Evolutionary conservation across 2,113 vertebrate species (phyloP), one percentile per base, ranked within the genome.

Genomic region (Emydura subglobosa): DNA sequence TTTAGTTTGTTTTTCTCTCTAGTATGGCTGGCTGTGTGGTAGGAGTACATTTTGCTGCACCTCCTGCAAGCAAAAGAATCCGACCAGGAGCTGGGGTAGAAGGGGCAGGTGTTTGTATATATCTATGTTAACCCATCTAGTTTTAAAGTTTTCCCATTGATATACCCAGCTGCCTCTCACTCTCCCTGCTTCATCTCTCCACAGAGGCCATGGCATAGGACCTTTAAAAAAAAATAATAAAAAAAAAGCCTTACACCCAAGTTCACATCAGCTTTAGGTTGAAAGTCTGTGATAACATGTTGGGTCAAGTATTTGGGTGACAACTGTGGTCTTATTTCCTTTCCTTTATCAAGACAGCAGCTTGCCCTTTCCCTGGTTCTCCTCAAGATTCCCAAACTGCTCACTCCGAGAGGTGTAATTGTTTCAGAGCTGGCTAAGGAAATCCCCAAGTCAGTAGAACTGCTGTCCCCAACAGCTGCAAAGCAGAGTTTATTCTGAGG

Each of bases 391-490:
- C 47, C 59, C 94, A 65, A 47, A 4, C 68, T 65, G 9, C 83
- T 87, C 74, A 25, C 90, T 5, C n/a, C 91, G 31, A 76, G 3
- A 92, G 51, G 88, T 83, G 39, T 42, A 90, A 59, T 34, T 49
- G 31, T 14, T 72, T 79, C 19, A 59, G 5, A 11, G 14, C 6
- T 81, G 82, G 80, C n/a, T 83, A 51, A 94, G 88, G 11, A 94
- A 95, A 89, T 72, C 39, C 14, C 22, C 76, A 79, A 85, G 91
- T 91, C 91, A 90, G 78, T 87, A 90, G 85, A 95, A 90, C 51
- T 34, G 25, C 11, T 85, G 5, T 92, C 89, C 88, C 61, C 74
- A 57, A 86, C n/a, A 87, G 93, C 2, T 92, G 7, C 1, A 87
- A 87, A 91, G 12, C 12, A 34, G 65, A 91, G 87, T 24, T 11